Conservation (phyloP, 2,113 vertebrate genomes). For the Cynoglossus semilaevis region DNA sequence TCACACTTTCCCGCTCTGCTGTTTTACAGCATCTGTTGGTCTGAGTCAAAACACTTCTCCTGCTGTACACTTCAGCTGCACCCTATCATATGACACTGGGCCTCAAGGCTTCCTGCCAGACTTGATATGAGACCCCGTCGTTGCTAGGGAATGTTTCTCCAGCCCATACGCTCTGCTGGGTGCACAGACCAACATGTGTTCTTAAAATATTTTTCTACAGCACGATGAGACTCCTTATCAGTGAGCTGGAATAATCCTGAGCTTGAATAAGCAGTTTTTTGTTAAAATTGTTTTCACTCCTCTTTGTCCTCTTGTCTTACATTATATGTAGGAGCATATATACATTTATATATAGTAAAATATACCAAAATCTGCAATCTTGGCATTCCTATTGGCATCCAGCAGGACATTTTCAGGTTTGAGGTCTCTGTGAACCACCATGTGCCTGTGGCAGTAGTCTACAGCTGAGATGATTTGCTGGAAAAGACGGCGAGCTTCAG, state of each 20-base stretch:
- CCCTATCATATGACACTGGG: slow-evolving; percentile 66
- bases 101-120: slow-evolving; percentile 61
- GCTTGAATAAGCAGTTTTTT: slow-evolving; percentile 15
- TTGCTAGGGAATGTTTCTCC: slow-evolving; percentile 56
- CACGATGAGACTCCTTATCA: slow-evolving; percentile 10
- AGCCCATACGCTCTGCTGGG: slow-evolving; percentile 30
- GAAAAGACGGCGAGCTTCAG: slow-evolving; percentile 92
- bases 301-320: too few species aligned
- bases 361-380: slow-evolving; percentile 98
- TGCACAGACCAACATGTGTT: slow-evolving; percentile 17
- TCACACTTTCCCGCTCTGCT: slow-evolving; percentile 17
- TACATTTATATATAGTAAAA: slow-evolving; percentile 17
- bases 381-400: slow-evolving; percentile 95
- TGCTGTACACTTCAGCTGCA: slow-evolving; percentile 14
- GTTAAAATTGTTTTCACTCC: too few species aligned
- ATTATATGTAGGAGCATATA: too few species aligned
- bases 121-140: slow-evolving; percentile 61
- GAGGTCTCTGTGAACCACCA: slow-evolving; percentile 98
- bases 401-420: slow-evolving; percentile 98
- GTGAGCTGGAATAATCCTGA: slow-evolving; percentile 6
- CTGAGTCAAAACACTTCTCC: slow-evolving; percentile 57
- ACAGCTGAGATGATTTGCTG: slow-evolving; percentile 98
- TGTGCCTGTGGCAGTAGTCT: slow-evolving; percentile 98
- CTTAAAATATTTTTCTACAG: slow-evolving; percentile 36
- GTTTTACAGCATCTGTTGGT: slow-evolving; percentile 21